Base-by-base conservation (phyloP, 2,113 vertebrate species). In the Dicentrarchus labrax region DNA sequence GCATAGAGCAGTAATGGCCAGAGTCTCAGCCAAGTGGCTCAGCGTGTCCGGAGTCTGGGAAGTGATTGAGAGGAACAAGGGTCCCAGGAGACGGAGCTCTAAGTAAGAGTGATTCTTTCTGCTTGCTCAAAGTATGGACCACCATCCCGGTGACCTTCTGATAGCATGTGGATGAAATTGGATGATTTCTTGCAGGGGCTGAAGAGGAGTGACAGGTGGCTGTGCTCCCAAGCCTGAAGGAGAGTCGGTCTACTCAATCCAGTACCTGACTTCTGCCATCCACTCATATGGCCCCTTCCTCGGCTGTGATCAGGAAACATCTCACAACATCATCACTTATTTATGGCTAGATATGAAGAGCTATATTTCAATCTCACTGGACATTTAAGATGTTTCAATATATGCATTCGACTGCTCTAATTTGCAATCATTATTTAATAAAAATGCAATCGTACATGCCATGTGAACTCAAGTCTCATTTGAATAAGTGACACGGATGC, bases 171-270 rank as follows among this genome's bases (percentile, higher is more conserved):
- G 81, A 91, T 94, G 90, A 94, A 95, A 94, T 93, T 92, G 93
- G 91, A 93, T 92, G 93, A 95, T 95, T 95, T 92, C 90, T 92
- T 88, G 94, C 92, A 72, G 53, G 75, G 73, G 78, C 90, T 92
- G 92, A 91, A 82, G 92, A 89, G 92, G 89, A 92, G 92, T 95
- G 94, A 94, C 94, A 96, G 94, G 94, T 95, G 94, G 92, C 72
- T 86, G 92, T 86, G 93, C 93, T 90, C 41, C 87, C 84, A 87
- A 87, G 92, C 94, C 90, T 91, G 92, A 95, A 94, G 89, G 90
- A 85, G 91, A 89, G 72, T 66, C 76, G 81, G 83, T 86, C 84
- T 89, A 72, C 83, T 91, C 85, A 82, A 88, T 92, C 91, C 90
- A 83, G 70, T 88, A 84, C 67, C 81, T 53, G 45, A 84, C 68